Conservation (phyloP, 2,888 invertebrate genomes). For the Aphodius granarius region DNA sequence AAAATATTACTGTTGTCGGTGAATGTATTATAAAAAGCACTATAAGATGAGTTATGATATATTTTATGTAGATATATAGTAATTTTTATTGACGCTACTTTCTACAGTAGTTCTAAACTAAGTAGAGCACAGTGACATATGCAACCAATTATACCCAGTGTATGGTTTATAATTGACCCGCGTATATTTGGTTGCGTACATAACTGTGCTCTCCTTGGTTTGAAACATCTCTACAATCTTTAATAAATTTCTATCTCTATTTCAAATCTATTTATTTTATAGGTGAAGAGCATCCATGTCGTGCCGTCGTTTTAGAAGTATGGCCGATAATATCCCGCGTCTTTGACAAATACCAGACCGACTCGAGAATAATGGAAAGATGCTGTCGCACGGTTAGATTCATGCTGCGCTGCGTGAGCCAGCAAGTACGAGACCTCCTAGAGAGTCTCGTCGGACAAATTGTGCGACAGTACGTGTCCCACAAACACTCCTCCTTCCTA, state of each 20-base stretch:
- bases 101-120: too few relatives aligned
- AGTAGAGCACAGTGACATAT: too few relatives aligned
- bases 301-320: constrained; percentile 62
- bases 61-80: too few relatives aligned
- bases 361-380: constrained; percentile 88
- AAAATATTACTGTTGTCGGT: too few relatives aligned
- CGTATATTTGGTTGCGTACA: too few relatives aligned
- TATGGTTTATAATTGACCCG: too few relatives aligned
- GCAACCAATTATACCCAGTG: too few relatives aligned
- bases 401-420: constrained; percentile 82
- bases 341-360: constrained; percentile 78
- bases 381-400: constrained; percentile 89
- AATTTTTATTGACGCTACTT: too few relatives aligned
- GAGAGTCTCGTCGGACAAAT: constrained; percentile 83
- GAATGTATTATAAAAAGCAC: too few relatives aligned
- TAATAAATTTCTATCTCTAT: neutral
- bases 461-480: constrained; percentile 74
- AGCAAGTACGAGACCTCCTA: constrained; percentile 73
- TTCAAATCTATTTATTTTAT: constrained; percentile 35
- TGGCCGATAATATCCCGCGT: constrained; percentile 85
- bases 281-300: constrained; percentile 49
- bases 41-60: too few relatives aligned
- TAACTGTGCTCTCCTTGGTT: too few relatives aligned
- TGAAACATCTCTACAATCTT: too few relatives aligned
- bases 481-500: constrained; percentile 89